Conservation (phyloP, 2,888 invertebrate species). For the Hecatera dysodea region DNA sequence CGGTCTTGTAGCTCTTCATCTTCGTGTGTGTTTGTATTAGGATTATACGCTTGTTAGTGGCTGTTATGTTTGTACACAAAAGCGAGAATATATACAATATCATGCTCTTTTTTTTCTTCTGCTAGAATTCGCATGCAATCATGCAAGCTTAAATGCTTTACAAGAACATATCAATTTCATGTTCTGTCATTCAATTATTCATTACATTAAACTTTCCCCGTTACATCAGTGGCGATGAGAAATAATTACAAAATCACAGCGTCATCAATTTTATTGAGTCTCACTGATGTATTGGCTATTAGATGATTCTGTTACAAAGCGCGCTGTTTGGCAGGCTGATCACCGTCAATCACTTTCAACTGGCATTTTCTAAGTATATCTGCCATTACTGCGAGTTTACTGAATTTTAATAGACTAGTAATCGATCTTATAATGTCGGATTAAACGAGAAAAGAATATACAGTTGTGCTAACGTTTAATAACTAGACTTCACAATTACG, state of each 20-base stretch:
- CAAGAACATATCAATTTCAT: constrained; percentile 26
- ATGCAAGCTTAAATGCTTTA: constrained; percentile 14
- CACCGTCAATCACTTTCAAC: constrained; percentile 66
- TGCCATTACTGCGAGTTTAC: constrained; percentile 67
- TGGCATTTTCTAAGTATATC: constrained; percentile 67
- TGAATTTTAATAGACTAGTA: constrained; percentile 71
- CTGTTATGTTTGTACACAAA: constrained; percentile 3
- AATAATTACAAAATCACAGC: constrained; percentile 29
- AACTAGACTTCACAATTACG: constrained; percentile 77
- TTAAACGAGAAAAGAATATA: constrained; percentile 67
- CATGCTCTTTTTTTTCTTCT: constrained; percentile 6
- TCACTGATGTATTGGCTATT: constrained; percentile 33
- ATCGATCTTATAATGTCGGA: constrained; percentile 71
- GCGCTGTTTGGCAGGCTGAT: constrained; percentile 51
- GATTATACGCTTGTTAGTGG: constrained; percentile 24
- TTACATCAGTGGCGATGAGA: constrained; percentile 22
- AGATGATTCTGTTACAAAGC: constrained; percentile 45
- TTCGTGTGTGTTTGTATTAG: constrained; percentile 35
- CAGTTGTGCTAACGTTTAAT: constrained; percentile 68
- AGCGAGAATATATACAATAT: constrained; percentile 12
- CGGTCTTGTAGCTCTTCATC: constrained; percentile 23
- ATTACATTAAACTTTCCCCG: constrained; percentile 43
- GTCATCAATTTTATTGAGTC: constrained; percentile 48
- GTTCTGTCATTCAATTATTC: constrained; percentile 30
- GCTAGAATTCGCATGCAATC: constrained; percentile 26